A percentile compares a stretch with the other conserved stretches of the same genome.
phyloP scores from a whole-genome alignment of 1,140 invertebrate species.

The Globodera rostochiensis region DNA sequence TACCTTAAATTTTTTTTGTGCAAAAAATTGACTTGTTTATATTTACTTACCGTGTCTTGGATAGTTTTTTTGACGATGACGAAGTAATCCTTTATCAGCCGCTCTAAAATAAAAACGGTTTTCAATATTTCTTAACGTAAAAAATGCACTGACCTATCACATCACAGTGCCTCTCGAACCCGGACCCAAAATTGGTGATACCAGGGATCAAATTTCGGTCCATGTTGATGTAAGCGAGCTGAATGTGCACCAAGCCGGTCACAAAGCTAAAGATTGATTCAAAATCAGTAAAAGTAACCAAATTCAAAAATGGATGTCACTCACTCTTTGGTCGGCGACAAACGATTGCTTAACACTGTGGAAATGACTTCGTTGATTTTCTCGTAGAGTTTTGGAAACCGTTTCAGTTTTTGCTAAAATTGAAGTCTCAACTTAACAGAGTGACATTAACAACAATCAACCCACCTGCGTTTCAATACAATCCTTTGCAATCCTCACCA shows the following conservation, averaged over 20 bases:
- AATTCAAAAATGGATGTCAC: background rate
- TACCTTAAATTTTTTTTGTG: slow-evolving; percentile 68
- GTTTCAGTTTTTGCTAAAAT: slow-evolving; percentile 92
- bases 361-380: slow-evolving; percentile 97
- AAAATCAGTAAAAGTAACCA: too few species aligned
- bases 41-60: slow-evolving; percentile 77
- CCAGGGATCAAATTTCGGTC: too few species aligned
- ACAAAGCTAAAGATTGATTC: slow-evolving; percentile 61
- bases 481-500: slow-evolving; percentile 95
- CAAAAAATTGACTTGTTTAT: background rate
- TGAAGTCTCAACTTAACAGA: background rate
- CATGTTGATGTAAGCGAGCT: slow-evolving; percentile 95
- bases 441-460: background rate
- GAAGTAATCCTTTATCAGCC: slow-evolving; percentile 96
- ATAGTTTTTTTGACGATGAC: slow-evolving; percentile 97
- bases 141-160: slow-evolving; percentile 79
- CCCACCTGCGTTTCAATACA: slow-evolving; percentile 77
- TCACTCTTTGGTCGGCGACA: slow-evolving; percentile 83
- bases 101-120: slow-evolving; percentile 71
- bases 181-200: too few species aligned
- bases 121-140: background rate
- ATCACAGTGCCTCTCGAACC: slow-evolving; percentile 74
- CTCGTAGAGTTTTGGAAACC: slow-evolving; percentile 95
- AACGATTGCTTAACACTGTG: slow-evolving; percentile 80
- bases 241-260: slow-evolving; percentile 95